Evolutionary conservation across 2,113 vertebrate genomes (phyloP), one percentile per base, ranked within the genome.

Genomic region (Electrona antarctica): DNA sequence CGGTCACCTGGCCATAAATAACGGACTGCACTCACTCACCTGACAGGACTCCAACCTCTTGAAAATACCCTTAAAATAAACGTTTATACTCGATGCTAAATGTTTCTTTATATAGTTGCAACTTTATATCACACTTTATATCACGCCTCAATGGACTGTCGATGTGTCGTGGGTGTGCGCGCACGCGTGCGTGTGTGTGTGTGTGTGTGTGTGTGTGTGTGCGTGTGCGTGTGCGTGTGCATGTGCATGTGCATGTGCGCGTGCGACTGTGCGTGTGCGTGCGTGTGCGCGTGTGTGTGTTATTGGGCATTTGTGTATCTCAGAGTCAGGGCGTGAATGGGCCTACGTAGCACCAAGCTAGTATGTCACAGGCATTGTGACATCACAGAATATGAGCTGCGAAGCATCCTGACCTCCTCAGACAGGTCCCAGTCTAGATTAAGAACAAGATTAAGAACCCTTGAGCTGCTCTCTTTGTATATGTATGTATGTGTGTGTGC

Each of bases 1-100:
- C 21, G 21, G 12, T 74, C 56, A 64, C 15, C 49, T n/a, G 28
- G 51, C 64, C 63, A n/a, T 71, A 71, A 78, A 71, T 68, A 74
- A 67, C 45, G 74, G 21, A 47, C 21, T 57, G 14, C 45, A 67
- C 61, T 51, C n/a, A n/a, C 67, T 60, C 68, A 77, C 74, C 28
- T 11, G 56, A 51, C 59, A 79, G 13, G 33, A 41, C 33, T 41
- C n/a, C 28, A n/a, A n/a, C n/a, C n/a, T n/a, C n/a, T n/a, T 63
- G 28, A n/a, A n/a, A n/a, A n/a, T n/a, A n/a, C n/a, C n/a, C n/a
- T 57, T 41, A 70, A 63, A 74, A 57, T 59, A 0, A 62, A 41
- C 8, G 3, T 14, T 62, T 55, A 21, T 21, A 50, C 13, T 63
- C 15, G 21, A 5, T 21, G 55, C 48, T 41, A 41, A 60, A 55